A percentile compares a stretch with the other conserved stretches of the same genome.
phyloP scores from a whole-genome alignment of 2,888 invertebrate species.

The Schrankia costaestrigalis region DNA sequence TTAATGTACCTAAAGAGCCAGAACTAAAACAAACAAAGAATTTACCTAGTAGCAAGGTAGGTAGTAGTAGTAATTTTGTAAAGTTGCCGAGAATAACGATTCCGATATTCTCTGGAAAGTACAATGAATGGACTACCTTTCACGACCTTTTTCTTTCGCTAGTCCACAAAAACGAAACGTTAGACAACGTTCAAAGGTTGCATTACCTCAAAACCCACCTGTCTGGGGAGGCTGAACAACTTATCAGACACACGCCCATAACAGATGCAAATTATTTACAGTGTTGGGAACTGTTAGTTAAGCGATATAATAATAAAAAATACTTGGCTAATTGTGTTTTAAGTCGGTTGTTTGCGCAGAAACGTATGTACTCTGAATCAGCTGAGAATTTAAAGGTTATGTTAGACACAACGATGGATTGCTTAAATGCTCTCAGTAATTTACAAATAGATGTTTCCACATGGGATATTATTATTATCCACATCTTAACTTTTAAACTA shows the following conservation, averaged over 20 bases:
- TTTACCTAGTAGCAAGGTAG: too few species aligned
- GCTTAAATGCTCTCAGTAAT: constrained; percentile 12
- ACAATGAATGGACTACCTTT: background rate
- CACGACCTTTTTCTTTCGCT: background rate
- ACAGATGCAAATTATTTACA: constrained; percentile 19
- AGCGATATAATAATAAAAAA: constrained; percentile 26
- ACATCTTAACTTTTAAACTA: constrained; percentile 17
- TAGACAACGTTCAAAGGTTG: background rate
- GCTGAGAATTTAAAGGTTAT: constrained; percentile 6
- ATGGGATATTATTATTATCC: constrained; percentile 20
- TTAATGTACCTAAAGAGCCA: background rate
- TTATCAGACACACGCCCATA: constrained; percentile 23
- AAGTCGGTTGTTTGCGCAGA: constrained; percentile 8
- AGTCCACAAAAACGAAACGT: background rate
- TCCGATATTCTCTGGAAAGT: background rate
- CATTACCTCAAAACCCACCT: too few species aligned
- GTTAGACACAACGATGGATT: constrained; percentile 17
- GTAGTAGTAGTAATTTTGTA: background rate
- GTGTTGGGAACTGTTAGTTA: constrained; percentile 21
- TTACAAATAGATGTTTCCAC: constrained; percentile 8
- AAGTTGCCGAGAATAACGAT: background rate
- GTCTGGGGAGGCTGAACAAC: constrained; percentile 13
- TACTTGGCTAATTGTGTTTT: constrained; percentile 22
- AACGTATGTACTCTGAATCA: constrained; percentile 3
- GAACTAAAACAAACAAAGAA: too few species aligned